Conservation (phyloP, 2,888 invertebrate species). For the Limnephilus auricula region DNA sequence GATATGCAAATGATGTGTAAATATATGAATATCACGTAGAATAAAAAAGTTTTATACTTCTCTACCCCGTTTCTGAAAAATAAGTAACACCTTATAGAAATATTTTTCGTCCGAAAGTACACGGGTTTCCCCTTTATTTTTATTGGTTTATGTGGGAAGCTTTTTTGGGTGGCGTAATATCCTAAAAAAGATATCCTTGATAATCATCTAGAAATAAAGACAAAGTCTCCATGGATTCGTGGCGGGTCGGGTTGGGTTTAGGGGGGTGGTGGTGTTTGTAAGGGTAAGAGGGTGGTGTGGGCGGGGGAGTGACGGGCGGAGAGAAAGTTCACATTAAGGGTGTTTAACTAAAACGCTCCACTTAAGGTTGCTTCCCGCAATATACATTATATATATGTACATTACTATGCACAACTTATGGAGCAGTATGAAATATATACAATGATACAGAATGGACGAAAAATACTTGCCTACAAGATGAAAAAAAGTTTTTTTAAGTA, state of each 20-base stretch:
- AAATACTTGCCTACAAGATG: not conserved
- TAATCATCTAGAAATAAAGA: conserved; percentile 9
- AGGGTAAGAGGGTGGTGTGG: not conserved
- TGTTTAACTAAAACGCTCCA: conserved; percentile 53
- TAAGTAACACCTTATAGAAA: not conserved
- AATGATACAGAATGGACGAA: not conserved
- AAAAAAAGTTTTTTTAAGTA: not conserved
- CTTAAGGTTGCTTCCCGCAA: conserved; percentile 51
- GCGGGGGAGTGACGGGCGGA: not conserved
- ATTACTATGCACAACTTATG: conserved; percentile 27
- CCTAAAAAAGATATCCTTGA: not conserved
- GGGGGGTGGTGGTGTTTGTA: not conserved
- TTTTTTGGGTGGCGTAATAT: not conserved
- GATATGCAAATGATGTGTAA: not conserved
- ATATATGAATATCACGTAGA: not conserved
- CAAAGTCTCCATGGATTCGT: conserved; percentile 28
- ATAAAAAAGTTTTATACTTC: not conserved
- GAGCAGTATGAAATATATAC: conserved; percentile 13
- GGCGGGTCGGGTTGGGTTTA: not conserved
- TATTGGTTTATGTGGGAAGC: not conserved
- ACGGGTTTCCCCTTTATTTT: not conserved
- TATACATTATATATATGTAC: conserved; percentile 13
- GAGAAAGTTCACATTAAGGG: conserved; percentile 47
- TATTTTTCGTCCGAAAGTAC: not conserved
- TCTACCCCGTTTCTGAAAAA: not conserved